phyloP scores from a whole-genome alignment of 2,888 invertebrate species.

The Macropis europaea region DNA sequence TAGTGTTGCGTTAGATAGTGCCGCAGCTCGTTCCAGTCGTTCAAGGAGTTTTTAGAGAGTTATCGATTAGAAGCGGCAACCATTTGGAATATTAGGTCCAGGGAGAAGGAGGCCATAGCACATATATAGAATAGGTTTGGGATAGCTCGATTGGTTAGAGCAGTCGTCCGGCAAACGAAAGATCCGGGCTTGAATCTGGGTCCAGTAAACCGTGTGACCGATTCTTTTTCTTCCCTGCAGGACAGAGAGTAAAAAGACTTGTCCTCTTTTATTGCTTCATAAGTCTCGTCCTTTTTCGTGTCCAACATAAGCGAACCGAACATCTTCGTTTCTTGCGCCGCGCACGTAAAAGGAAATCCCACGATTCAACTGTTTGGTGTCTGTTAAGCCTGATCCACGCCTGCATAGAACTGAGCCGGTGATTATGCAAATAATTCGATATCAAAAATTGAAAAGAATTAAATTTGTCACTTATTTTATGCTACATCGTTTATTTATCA shows the following conservation, averaged over 20 bases:
- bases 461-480: too few species aligned
- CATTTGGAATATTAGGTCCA: neutral
- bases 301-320: neutral
- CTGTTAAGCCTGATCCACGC: too few species aligned
- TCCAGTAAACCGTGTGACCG: neutral
- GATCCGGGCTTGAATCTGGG: constrained; percentile 4
- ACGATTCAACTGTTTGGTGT: neutral
- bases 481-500: too few species aligned
- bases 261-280: constrained; percentile 9
- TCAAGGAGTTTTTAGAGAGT: too few species aligned
- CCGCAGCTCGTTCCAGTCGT: too few species aligned
- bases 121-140: too few species aligned
- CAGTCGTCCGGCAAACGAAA: neutral
- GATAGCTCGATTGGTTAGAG: neutral
- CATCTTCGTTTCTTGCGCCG: neutral
- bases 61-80: too few species aligned
- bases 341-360: constrained; percentile 7
- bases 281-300: neutral
- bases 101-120: neutral
- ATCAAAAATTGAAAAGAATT: too few species aligned
- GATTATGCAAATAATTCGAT: too few species aligned
- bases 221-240: too few species aligned
- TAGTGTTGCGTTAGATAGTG: too few species aligned
- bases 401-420: too few species aligned
- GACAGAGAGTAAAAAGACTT: neutral